Evolutionary conservation across 2,888 invertebrate genomes (phyloP), one percentile per base, ranked within the genome.

Genomic region (Lapara coniferarum): DNA sequence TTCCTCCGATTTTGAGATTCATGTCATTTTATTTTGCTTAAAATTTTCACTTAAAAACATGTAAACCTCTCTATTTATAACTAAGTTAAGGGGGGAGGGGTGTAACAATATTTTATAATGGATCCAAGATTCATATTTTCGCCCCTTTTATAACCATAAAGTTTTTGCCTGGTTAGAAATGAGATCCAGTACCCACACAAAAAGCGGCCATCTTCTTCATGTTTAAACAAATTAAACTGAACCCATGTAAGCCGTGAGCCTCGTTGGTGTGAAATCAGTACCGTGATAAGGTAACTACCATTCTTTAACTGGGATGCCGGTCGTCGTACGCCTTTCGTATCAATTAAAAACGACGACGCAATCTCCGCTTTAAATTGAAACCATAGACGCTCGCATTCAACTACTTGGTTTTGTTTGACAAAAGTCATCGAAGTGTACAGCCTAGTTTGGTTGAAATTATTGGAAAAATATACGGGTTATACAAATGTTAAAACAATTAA

Each of bases 251-350:
- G n/a, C 72, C 49, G 8, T 69, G 56, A 59, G 68, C 19, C 66
- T 49, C 66, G 59, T 82, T 82, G 85, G 89, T 89, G 89, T 89
- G 90, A 91, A 90, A 90, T 89, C 89, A 84, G 85, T 86, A 84
- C 83, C 81, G 83, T 89, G 92, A 93, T 93, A 93, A 91, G 89
- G 86, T 89, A 92, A 90, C 89, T 91, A 90, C 89, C 87, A 88
- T 87, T 85, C 83, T 84, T 52, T 69, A 83, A 84, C 83, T 83
- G 79, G 89, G 85, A 85, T 85, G 85, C 88, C 84, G 79, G 80
- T 77, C 83, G 78, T 77, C 80, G 37, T 57, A 46, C 46, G 80
- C 76, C 72, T 72, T 78, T 75, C 81, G 86, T 92, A 92, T 92
- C 92, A 92, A 92, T 92, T 91, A 90, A 90, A 89, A 83, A 85